Conservation (phyloP, 2,888 invertebrate genomes). For the Sthenelais limicola region DNA sequence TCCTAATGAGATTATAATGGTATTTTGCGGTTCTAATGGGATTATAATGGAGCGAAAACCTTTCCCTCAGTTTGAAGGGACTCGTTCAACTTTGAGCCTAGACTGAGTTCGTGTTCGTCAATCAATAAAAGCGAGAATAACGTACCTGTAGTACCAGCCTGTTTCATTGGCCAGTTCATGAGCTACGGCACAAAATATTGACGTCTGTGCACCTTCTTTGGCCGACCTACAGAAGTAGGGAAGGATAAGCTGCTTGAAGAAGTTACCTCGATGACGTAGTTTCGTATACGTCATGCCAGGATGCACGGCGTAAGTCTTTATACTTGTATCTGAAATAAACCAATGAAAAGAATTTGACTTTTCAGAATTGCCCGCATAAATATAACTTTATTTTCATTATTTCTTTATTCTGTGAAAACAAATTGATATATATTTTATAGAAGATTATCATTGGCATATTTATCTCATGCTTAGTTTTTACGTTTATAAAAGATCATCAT, state of each 20-base stretch:
- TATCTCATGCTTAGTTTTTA: too few species aligned
- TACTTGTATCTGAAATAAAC: slow-evolving; percentile 5
- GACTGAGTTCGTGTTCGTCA: background rate
- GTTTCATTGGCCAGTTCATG: slow-evolving; percentile 19
- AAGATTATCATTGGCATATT: too few species aligned
- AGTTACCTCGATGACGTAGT: slow-evolving; percentile 5
- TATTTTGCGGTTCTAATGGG: too few species aligned
- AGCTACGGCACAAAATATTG: slow-evolving; percentile 25
- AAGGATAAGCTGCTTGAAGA: slow-evolving; percentile 22
- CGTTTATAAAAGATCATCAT: too few species aligned
- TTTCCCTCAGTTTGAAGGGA: too few species aligned
- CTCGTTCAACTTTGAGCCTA: too few species aligned
- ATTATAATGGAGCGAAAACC: too few species aligned
- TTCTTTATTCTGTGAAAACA: too few species aligned
- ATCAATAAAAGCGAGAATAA: background rate
- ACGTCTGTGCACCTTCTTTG: slow-evolving; percentile 32
- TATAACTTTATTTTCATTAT: too few species aligned
- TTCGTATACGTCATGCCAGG: slow-evolving; percentile 26
- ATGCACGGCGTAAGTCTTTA: slow-evolving; percentile 24
- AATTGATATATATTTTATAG: too few species aligned
- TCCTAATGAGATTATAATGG: too few species aligned
- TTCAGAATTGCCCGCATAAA: too few species aligned
- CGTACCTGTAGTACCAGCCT: slow-evolving; percentile 34
- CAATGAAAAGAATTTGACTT: background rate
- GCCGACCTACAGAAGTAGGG: slow-evolving; percentile 29